Evolutionary conservation across 2,113 vertebrate species (phyloP).

Genomic region (Rhadina sibilatrix): DNA sequence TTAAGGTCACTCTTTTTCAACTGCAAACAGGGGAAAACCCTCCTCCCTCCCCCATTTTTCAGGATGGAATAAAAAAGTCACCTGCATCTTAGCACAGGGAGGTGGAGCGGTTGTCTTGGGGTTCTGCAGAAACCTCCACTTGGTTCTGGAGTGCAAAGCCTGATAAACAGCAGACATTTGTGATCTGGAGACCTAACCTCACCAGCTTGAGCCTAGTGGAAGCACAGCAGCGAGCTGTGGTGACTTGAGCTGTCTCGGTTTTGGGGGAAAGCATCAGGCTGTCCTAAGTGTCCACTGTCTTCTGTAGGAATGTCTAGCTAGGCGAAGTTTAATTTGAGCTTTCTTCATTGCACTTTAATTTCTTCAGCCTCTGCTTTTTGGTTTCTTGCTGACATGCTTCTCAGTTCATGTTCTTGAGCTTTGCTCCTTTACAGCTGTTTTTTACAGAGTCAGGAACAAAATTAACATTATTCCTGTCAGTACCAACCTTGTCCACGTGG

Average conservation of each 20-base stretch:
- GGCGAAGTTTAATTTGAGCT: neutral
- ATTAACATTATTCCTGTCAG: neutral
- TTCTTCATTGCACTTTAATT: neutral
- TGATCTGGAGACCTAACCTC: neutral
- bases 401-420: neutral
- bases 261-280: neutral
- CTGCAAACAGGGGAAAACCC: neutral
- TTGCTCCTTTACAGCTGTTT: neutral
- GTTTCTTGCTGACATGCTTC: neutral
- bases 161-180: neutral
- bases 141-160: neutral
- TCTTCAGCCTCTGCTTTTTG: neutral
- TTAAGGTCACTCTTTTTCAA: neutral
- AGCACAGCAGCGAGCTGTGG: neutral
- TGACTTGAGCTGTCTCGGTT: neutral
- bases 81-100: neutral
- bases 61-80: neutral
- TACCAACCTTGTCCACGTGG: neutral
- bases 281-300: neutral
- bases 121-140: neutral
- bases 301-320: neutral
- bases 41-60: neutral
- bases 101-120: neutral
- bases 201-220: neutral
- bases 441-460: neutral